phyloP scores from a whole-genome alignment of 2,113 vertebrate genomes.

The Ranitomeya imitator region DNA sequence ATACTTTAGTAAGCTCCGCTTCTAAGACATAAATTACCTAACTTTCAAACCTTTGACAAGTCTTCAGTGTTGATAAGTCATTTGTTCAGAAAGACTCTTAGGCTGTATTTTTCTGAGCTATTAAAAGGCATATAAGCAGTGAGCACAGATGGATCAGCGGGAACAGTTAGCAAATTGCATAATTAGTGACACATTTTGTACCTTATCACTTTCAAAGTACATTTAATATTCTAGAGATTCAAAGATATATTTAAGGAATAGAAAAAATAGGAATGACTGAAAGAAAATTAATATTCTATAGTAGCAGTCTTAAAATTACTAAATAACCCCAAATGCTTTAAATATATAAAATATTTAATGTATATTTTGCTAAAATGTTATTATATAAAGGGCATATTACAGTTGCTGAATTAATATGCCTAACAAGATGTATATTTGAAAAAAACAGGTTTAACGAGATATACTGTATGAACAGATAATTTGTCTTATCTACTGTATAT shows the following conservation, averaged over 20 bases:
- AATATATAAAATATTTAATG: no score
- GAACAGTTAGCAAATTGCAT: slow-evolving; percentile 57
- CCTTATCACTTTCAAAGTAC: slow-evolving; percentile 52
- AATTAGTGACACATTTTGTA: slow-evolving; percentile 58
- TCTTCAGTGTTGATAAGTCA: slow-evolving; percentile 48
- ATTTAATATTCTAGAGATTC: slow-evolving; percentile 39
- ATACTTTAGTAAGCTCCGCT: slow-evolving; percentile 38
- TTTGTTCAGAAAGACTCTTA: slow-evolving; percentile 53
- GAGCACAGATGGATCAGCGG: slow-evolving; percentile 56
- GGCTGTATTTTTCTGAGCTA: slow-evolving; percentile 54
- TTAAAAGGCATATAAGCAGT: slow-evolving; percentile 53
- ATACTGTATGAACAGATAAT: no score
- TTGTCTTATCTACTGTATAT: no score
- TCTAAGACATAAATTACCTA: slow-evolving; percentile 51
- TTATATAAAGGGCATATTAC: no score
- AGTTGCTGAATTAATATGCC: no score
- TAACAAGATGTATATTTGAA: no score
- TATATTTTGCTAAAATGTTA: no score
- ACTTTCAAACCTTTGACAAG: slow-evolving; percentile 54
- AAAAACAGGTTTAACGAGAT: no score
- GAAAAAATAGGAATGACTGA: neutral
- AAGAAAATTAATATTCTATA: neutral
- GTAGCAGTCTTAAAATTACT: no score
- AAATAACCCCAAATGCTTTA: no score
- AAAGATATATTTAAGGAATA: slow-evolving; percentile 14